Percentiles rank a stretch among this genome's conserved stretches.
Conservation (phyloP, 2,113 vertebrate species). For the Corythornis cristatus region DNA sequence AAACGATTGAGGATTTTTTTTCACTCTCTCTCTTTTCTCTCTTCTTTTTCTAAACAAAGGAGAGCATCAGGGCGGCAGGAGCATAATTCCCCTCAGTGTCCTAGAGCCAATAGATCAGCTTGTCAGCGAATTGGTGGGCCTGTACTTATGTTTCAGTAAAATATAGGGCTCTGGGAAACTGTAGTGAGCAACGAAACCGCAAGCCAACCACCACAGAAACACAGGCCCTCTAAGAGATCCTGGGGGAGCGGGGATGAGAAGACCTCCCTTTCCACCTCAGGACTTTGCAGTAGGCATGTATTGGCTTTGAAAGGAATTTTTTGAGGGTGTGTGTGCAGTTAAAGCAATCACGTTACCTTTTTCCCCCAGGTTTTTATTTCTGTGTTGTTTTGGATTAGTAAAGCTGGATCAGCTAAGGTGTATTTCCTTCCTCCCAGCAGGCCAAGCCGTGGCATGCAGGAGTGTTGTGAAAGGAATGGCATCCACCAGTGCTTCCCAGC, state of each 20-base stretch:
- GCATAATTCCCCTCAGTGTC: constrained; percentile 76
- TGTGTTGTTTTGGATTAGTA: neutral
- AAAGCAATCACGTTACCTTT: neutral
- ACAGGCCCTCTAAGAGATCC: neutral
- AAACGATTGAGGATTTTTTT: constrained; percentile 93
- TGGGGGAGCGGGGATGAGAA: neutral
- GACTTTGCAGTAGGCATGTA: neutral
- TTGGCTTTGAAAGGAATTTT: neutral
- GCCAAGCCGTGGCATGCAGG: neutral
- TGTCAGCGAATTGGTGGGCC: constrained; percentile 74
- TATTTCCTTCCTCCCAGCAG: neutral
- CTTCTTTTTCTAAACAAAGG: constrained; percentile 82
- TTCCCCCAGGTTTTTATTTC: neutral
- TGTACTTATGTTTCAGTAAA: constrained; percentile 30
- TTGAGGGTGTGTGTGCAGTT: neutral
- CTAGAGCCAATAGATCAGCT: constrained; percentile 73
- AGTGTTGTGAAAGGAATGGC: neutral
- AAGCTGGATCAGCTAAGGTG: neutral
- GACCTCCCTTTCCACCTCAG: neutral
- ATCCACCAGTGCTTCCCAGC: neutral
- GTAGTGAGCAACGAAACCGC: constrained; percentile 28
- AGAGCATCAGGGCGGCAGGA: constrained; percentile 75
- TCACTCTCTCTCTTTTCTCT: constrained; percentile 76
- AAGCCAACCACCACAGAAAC: constrained; percentile 39
- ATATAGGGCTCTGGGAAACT: constrained; percentile 45